Evolutionary conservation across 1,140 invertebrate species (phyloP), one percentile per base, ranked within the genome.

Genomic region (Bombus sibiricus): DNA sequence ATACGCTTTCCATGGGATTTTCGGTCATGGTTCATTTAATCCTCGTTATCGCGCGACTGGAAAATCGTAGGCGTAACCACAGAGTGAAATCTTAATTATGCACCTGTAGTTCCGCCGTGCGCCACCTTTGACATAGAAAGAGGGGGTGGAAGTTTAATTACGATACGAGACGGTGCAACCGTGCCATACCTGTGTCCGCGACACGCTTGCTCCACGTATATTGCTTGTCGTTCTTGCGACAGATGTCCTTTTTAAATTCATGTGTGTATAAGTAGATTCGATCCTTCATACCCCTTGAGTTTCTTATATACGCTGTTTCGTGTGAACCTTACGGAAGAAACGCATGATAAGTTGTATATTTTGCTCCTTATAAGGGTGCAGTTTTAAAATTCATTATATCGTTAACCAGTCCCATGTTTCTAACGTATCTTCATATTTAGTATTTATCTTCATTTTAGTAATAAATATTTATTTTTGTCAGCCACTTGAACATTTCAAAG

Each of bases 81-180:
- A 59, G 69, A 15, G 37, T 12, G 41, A 62, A 86, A 34, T 69
- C 64, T 89, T 89, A 89, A 89, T 88, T 85, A 85, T 83, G 53
- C 64, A 62, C 73, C 62, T 84, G 77, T 66, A 72, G 62, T 83
- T 57, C 10, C 39, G 59, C 2, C 64, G 25, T 68, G 12, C n/a
- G 62, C n/a, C 69, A 81, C 64, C 73, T 86, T 82, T 66, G 78
- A 74, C 53, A 69, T 62, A 76, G 71, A 69, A 80, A 82, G 32
- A 39, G 53, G 78, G 22, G 39, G 75, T 25, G 39, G 69, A n/a
- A 71, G 75, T 53, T 84, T 79, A 84, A 84, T 84, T 84, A 84
- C 82, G 53, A 10, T 84, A 84, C 82, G 53, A 10, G 53, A n/a
- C 47, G 8, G 64, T 5, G 47, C 13, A 57, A 53, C n/a, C 53